Conservation (phyloP, 1,140 invertebrate species). For the Zophobas atratus region DNA sequence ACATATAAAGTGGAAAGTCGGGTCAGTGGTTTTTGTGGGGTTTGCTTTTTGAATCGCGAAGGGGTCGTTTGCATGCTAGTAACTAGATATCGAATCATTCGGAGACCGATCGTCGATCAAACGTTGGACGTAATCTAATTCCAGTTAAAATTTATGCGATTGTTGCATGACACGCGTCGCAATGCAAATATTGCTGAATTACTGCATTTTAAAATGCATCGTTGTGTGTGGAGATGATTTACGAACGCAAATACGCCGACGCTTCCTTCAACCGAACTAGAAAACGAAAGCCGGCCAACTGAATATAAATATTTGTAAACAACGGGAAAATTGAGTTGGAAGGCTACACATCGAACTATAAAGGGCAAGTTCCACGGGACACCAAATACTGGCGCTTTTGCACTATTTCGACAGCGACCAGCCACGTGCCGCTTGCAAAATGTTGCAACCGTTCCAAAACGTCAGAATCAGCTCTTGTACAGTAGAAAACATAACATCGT, state of each 20-base stretch:
- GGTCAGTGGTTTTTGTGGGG: conserved; percentile 10
- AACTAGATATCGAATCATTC: conserved; percentile 11
- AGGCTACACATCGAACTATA: too few species aligned
- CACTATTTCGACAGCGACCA: too few species aligned
- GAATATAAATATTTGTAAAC: too few species aligned
- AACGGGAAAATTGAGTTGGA: too few species aligned
- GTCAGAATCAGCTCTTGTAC: too few species aligned
- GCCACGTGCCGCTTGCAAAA: too few species aligned
- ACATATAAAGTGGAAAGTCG: conserved; percentile 6
- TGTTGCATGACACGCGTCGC: conserved; percentile 14
- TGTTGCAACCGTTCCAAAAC: too few species aligned
- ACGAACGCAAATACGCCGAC: not conserved
- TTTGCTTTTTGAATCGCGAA: not conserved
- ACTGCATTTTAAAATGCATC: conserved; percentile 9
- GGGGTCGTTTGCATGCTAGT: conserved; percentile 4
- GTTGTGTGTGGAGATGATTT: conserved; percentile 25
- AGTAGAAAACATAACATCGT: too few species aligned
- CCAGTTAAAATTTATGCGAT: conserved; percentile 1
- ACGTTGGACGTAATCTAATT: conserved; percentile 2
- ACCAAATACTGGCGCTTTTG: too few species aligned
- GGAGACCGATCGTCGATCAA: conserved; percentile 10
- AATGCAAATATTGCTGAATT: conserved; percentile 17
- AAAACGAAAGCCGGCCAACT: too few species aligned
- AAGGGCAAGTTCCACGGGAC: too few species aligned
- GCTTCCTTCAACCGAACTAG: not conserved